A percentile compares a stretch with the other conserved stretches of the same genome.
Evolutionary conservation across 2,888 invertebrate species (phyloP).

Genomic region (Cyclophora punctaria): DNA sequence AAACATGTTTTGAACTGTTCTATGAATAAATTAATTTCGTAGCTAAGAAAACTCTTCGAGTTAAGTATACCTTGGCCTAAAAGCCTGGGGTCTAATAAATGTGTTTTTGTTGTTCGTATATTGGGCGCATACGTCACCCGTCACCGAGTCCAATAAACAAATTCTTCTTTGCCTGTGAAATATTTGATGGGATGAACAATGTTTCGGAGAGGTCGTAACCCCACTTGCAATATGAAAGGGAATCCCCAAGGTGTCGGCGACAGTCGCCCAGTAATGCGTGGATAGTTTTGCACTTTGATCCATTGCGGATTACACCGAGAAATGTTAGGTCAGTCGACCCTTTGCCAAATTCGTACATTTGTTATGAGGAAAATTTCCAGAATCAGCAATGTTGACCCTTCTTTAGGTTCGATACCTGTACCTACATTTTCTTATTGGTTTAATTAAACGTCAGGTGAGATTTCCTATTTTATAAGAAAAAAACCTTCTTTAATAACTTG

Average conservation of each 20-base stretch:
- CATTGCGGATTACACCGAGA: conserved; percentile 30
- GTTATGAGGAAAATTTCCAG: conserved; percentile 1
- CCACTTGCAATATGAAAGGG: conserved; percentile 20
- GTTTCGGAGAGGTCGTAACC: conserved; percentile 15
- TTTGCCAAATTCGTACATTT: background rate
- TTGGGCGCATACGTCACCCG: too few species aligned
- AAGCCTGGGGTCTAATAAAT: too few species aligned
- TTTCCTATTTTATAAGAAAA: too few species aligned
- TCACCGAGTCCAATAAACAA: conserved; percentile 10
- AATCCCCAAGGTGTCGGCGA: conserved; percentile 34
- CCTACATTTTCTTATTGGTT: too few species aligned
- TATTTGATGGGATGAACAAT: conserved; percentile 3
- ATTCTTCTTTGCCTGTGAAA: conserved; percentile 12
- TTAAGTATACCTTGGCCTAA: too few species aligned
- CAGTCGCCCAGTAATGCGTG: conserved; percentile 45
- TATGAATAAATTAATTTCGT: too few species aligned
- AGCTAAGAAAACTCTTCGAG: too few species aligned
- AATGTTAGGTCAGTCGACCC: background rate
- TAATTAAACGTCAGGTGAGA: too few species aligned
- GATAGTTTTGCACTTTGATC: conserved; percentile 59
- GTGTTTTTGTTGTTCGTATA: too few species aligned
- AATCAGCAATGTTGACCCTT: background rate
- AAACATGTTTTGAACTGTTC: too few species aligned
- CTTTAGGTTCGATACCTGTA: too few species aligned
- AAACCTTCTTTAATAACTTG: too few species aligned